Base-by-base conservation (phyloP, 2,113 vertebrate genomes). In the Pogona vitticeps region DNA sequence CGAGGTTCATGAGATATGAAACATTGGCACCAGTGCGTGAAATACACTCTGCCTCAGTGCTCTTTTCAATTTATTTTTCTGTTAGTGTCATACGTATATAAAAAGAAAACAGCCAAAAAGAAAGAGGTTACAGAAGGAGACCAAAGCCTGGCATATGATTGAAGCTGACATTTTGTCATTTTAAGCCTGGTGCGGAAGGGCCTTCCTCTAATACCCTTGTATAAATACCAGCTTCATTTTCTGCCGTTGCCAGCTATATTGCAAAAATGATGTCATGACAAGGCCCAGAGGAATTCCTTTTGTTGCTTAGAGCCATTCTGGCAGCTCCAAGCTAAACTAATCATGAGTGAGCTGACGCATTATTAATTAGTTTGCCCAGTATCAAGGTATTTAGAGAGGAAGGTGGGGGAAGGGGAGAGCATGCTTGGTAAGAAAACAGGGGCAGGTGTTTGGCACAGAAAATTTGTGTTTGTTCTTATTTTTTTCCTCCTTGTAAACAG, bases 41-140 rank as follows among this genome's bases (percentile, higher is more conserved):
- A 97, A 97, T 96, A 93, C 94, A 96, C 95, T 95, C 94, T 97
- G 96, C 95, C 96, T 97, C 95, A 94, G 88, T 96, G 96, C 96
- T 95, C 95, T 95, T 97, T 97, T 96, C 95, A 95, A 95, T 97
- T 97, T 97, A 96, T 97, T 97, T 96, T 96, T 96, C 94, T 96
- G 93, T 96, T 96, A 93, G 92, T 94, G 94, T 96, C 94, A 91
- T 94, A 92, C 91, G 88, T 94, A 88, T 93, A 61, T 94, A 89
- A 94, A 91, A 95, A 94, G 94, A 94, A 90, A 89, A 86, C 88
- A 92, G 86, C 87, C 89, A 92, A 91, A 91, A 92, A 94, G 90
- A 91, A 93, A 92, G 92, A 92, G 91, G 90, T 92, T 94, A 91
- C 42, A 85, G 91, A 94, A 85, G 87, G 91, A 94, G 89, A 92